phyloP scores from a whole-genome alignment of 1,140 invertebrate species.

The Hermetia illucens region DNA sequence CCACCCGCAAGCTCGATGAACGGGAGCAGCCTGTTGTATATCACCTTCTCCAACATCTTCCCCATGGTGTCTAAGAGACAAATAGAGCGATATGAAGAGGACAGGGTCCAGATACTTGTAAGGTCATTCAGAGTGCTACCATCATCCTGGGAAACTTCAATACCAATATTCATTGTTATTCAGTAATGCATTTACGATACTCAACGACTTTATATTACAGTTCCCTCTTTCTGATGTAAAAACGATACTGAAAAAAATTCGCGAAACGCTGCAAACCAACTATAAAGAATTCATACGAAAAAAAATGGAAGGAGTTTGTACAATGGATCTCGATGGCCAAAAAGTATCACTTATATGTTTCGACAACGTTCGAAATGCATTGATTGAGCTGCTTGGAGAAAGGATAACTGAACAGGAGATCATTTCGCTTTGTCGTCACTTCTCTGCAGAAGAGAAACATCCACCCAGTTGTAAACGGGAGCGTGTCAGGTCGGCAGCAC shows the following conservation, averaged over 20 bases:
- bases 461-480: constrained; percentile 30
- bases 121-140: too few relatives aligned
- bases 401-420: constrained; percentile 64
- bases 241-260: constrained; percentile 54
- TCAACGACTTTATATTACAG: constrained; percentile 35
- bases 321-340: constrained; percentile 7
- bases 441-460: constrained; percentile 34
- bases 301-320: constrained; percentile 39
- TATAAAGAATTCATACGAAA: constrained; percentile 60
- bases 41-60: too few relatives aligned
- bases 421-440: constrained; percentile 52
- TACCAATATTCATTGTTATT: too few relatives aligned
- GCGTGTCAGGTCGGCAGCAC: constrained; percentile 41
- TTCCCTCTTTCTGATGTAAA: constrained; percentile 54
- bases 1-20: too few relatives aligned
- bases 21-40: too few relatives aligned
- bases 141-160: too few relatives aligned
- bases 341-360: constrained; percentile 34
- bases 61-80: too few relatives aligned
- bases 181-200: too few relatives aligned
- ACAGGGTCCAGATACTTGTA: too few relatives aligned
- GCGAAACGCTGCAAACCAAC: constrained; percentile 39
- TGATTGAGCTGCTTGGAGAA: constrained; percentile 42
- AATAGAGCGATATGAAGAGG: too few relatives aligned
- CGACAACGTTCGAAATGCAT: constrained; percentile 39